Evolutionary conservation across 2,797 vertebrate species (phyloP).

Genomic region (Mionectes olivaceus): DNA sequence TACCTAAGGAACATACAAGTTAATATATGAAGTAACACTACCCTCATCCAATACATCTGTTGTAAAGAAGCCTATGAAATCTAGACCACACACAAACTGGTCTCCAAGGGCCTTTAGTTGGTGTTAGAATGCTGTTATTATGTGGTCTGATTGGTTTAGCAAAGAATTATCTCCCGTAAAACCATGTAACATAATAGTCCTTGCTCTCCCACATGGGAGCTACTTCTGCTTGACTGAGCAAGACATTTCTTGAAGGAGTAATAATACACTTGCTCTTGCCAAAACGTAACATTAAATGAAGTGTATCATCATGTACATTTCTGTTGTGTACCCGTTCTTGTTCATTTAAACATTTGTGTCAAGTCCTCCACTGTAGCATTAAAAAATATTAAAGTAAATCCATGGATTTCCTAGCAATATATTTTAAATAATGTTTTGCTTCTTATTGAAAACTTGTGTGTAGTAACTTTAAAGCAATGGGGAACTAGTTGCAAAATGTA

Average conservation of each 20-base stretch:
- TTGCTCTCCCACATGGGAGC: constrained; percentile 77
- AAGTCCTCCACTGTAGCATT: not conserved
- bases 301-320: not conserved
- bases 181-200: constrained; percentile 78
- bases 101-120: constrained; percentile 75
- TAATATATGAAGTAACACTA: constrained; percentile 76
- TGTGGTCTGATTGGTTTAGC: constrained; percentile 79
- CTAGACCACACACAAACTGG: constrained; percentile 83
- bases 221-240: constrained; percentile 66
- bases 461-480: not conserved
- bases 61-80: constrained; percentile 72
- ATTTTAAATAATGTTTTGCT: not conserved
- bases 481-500: not conserved
- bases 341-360: constrained; percentile 7
- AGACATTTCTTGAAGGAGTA: constrained; percentile 25
- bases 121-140: constrained; percentile 82
- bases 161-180: constrained; percentile 81
- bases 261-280: constrained; percentile 22
- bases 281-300: constrained; percentile 8
- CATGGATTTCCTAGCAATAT: not conserved
- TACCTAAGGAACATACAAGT: constrained; percentile 61
- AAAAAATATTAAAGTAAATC: constrained; percentile 4
- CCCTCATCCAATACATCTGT: constrained; percentile 77
- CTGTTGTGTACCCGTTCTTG: not conserved
- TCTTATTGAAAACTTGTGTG: not conserved